A percentile compares a stretch with the other conserved stretches of the same genome.
Conservation (phyloP, 1,140 invertebrate species). For the Cecropterus lyciades region DNA sequence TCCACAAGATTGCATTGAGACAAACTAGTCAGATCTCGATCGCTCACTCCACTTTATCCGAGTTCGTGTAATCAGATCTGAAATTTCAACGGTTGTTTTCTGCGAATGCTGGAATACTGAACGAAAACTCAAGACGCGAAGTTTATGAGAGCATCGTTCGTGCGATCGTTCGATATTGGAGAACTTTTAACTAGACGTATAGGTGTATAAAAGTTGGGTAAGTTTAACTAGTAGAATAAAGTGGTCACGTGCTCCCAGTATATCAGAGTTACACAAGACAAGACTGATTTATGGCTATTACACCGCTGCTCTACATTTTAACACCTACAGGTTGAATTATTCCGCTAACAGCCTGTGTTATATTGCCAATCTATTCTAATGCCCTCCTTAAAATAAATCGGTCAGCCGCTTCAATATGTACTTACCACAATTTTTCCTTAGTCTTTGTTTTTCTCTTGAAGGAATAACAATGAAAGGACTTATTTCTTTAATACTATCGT, state of each 20-base stretch:
- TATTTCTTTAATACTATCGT: too few relatives aligned
- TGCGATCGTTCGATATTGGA: conserved; percentile 18
- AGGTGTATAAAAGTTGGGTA: conserved; percentile 40
- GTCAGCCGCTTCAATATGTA: conserved; percentile 10
- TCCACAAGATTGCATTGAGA: conserved; percentile 27
- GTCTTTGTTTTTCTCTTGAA: too few relatives aligned
- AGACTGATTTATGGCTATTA: conserved; percentile 45
- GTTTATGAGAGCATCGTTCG: conserved; percentile 15
- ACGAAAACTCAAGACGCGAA: conserved; percentile 31
- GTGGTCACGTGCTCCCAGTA: conserved; percentile 50
- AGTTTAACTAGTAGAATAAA: conserved; percentile 46
- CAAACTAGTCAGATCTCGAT: conserved; percentile 11
- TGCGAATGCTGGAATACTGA: conserved; percentile 12
- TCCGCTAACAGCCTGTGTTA: conserved; percentile 28
- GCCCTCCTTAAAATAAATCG: conserved; percentile 25
- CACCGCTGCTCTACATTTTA: conserved; percentile 48
- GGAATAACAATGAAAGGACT: too few relatives aligned
- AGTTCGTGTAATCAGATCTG: conserved; percentile 22
- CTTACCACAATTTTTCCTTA: background rate
- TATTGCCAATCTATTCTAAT: conserved; percentile 35
- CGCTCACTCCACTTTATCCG: conserved; percentile 28
- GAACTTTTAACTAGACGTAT: conserved; percentile 35
- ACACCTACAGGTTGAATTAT: conserved; percentile 45
- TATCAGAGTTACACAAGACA: conserved; percentile 47
- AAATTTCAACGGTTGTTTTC: conserved; percentile 23